Conservation (phyloP, 1,140 invertebrate species). For the Zaprionus gabonicus region DNA sequence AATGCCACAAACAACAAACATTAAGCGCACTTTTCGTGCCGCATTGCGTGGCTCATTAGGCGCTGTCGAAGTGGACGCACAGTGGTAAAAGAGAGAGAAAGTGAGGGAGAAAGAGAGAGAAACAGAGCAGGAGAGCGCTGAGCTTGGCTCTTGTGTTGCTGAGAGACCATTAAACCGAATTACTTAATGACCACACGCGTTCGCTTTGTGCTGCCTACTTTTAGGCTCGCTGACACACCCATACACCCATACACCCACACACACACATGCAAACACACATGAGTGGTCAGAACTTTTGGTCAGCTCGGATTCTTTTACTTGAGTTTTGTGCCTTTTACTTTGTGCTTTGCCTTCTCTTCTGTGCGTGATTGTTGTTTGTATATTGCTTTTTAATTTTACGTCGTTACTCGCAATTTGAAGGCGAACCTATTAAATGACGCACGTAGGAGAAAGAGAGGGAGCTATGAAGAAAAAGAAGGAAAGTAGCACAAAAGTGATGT, state of each 20-base stretch:
- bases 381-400: slow-evolving; percentile 80
- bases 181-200: slow-evolving; percentile 80
- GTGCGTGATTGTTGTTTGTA: slow-evolving; percentile 79
- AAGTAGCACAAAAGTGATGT: slow-evolving; percentile 4
- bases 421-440: slow-evolving; percentile 51
- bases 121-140: neutral
- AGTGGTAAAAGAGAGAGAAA: neutral
- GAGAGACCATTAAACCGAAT: slow-evolving; percentile 72
- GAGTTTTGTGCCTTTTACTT: slow-evolving; percentile 10
- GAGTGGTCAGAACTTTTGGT: slow-evolving; percentile 1
- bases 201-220: slow-evolving; percentile 75
- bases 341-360: slow-evolving; percentile 8
- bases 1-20: slow-evolving; percentile 79
- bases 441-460: neutral
- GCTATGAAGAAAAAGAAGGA: neutral
- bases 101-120: neutral
- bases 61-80: slow-evolving; percentile 11
- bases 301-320: slow-evolving; percentile 63
- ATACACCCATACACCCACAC: slow-evolving; percentile 10
- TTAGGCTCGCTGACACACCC: slow-evolving; percentile 38
- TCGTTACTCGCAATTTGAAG: slow-evolving; percentile 72
- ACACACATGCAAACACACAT: slow-evolving; percentile 34
- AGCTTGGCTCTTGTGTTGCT: slow-evolving; percentile 1
- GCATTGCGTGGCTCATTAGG: slow-evolving; percentile 75
- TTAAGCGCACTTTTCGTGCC: slow-evolving; percentile 74